A percentile compares a stretch with the other conserved stretches of the same genome.
phyloP scores from a whole-genome alignment of 2,888 invertebrate species.

The Piscicola geometra region DNA sequence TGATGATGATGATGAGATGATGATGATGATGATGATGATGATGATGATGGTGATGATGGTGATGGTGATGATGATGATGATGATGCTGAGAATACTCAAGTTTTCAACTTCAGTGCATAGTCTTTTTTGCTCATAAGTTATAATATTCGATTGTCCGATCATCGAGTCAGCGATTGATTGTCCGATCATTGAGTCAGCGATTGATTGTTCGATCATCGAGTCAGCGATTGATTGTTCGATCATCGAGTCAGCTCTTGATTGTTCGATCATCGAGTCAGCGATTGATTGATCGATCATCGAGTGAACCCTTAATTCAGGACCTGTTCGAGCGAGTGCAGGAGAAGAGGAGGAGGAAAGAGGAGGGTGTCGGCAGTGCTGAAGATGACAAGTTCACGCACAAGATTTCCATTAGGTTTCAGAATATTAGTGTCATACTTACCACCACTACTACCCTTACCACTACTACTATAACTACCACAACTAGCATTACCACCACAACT shows the following conservation, averaged over 20 bases:
- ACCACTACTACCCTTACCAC: not conserved
- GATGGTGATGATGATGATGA: not conserved
- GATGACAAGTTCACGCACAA: not conserved
- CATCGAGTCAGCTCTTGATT: no score
- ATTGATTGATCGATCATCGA: no score
- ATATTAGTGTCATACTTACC: not conserved
- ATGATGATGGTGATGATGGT: not conserved
- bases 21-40: constrained; percentile 1
- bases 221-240: no score
- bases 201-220: no score
- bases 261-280: no score
- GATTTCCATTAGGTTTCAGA: not conserved
- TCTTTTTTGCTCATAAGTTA: no score
- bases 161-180: no score
- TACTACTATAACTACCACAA: not conserved
- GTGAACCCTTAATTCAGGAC: constrained; percentile 35
- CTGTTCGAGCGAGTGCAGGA: constrained; percentile 37
- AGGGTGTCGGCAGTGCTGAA: not conserved
- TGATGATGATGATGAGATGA: not conserved
- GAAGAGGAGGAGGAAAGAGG: not conserved
- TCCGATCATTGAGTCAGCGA: no score
- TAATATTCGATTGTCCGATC: no score
- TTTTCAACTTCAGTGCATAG: not conserved
- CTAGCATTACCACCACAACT: no score
- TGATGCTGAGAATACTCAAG: not conserved